Evolutionary conservation across 2,888 invertebrate species (phyloP).

Genomic region (Phlogophora meticulosa): DNA sequence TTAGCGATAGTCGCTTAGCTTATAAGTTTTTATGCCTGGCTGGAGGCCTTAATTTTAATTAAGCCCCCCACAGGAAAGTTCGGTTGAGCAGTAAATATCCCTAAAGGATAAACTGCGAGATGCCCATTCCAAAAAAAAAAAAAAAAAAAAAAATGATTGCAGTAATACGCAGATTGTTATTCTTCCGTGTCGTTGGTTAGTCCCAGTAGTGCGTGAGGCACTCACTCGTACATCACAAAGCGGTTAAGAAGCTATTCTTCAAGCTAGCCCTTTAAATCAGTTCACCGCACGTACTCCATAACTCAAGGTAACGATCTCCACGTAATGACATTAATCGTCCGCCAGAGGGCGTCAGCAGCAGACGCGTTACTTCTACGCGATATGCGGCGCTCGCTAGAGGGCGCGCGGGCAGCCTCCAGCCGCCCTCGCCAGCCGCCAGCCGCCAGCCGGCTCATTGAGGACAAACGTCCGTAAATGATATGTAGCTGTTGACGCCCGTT

Average conservation of each 20-base stretch:
- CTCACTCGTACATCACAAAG: constrained; percentile 10
- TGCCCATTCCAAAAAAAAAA: too few relatives aligned
- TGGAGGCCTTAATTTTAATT: too few relatives aligned
- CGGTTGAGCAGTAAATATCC: too few relatives aligned
- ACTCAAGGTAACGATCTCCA: constrained; percentile 30
- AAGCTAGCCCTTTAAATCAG: constrained; percentile 12
- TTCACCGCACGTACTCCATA: constrained; percentile 25
- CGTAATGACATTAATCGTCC: constrained; percentile 41
- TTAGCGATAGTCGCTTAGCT: too few relatives aligned
- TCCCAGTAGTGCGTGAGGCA: neutral
- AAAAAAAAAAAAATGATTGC: too few relatives aligned
- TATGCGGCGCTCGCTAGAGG: constrained; percentile 34
- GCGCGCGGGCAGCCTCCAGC: neutral
- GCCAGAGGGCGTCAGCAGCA: constrained; percentile 31
- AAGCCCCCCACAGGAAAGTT: too few relatives aligned
- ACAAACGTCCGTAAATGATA: constrained; percentile 57
- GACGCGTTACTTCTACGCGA: constrained; percentile 40
- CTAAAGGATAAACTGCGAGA: too few relatives aligned
- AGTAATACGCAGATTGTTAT: too few relatives aligned
- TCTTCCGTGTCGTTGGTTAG: too few relatives aligned
- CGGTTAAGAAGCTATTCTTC: constrained; percentile 26
- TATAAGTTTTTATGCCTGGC: too few relatives aligned
- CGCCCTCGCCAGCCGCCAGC: too few relatives aligned
- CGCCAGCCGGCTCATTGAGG: constrained; percentile 42
- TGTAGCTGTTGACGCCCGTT: too few relatives aligned